A percentile compares a stretch with the other conserved stretches of the same genome.
Evolutionary conservation across 2,113 vertebrate species (phyloP).

Genomic region (Patagioenas fasciata): DNA sequence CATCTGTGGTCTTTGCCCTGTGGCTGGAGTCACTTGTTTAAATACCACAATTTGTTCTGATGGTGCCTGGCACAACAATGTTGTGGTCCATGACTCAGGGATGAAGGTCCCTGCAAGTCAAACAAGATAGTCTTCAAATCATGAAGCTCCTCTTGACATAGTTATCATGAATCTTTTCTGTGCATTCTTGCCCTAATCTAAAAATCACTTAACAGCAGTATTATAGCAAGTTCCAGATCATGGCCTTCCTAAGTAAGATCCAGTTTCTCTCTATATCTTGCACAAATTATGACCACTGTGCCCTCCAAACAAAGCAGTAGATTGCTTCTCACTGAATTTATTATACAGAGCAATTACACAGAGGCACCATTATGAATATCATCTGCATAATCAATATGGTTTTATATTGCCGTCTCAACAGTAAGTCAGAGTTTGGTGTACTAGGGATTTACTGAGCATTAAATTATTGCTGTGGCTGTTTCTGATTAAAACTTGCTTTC

Average conservation of each 20-base stretch:
- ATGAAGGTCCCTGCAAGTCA: background rate
- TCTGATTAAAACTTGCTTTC: background rate
- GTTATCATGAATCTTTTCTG: background rate
- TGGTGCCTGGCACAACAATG: background rate
- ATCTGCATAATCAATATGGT: constrained; percentile 7
- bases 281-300: background rate
- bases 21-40: background rate
- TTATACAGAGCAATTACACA: background rate
- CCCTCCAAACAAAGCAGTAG: constrained; percentile 12
- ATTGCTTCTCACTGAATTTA: background rate
- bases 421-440: background rate
- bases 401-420: constrained; percentile 13
- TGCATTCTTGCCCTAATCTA: background rate
- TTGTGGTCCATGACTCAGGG: background rate
- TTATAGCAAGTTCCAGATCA: background rate
- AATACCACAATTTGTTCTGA: background rate
- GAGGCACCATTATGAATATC: constrained; percentile 9
- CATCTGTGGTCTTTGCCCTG: background rate
- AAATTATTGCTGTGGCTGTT: background rate
- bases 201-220: background rate
- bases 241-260: background rate
- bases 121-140: background rate
- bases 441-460: background rate
- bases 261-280: background rate
- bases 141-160: background rate